Conservation (phyloP, 2,113 vertebrate species). For the Aptenodytes patagonicus region DNA sequence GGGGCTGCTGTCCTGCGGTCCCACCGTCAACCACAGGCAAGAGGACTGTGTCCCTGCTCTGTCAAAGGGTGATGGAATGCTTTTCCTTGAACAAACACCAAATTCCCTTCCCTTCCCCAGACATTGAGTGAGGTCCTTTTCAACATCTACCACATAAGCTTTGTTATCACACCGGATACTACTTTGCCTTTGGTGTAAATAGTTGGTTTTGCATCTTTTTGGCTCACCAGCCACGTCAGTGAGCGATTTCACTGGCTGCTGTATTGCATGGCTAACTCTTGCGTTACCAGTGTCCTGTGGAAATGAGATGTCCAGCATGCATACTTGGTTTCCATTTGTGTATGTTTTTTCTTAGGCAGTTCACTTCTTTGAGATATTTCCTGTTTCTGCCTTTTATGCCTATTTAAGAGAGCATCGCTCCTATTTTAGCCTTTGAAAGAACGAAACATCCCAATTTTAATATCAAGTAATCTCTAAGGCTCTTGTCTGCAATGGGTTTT, state of each 20-base stretch:
- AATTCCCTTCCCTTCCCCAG: not conserved
- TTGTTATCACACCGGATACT: not conserved
- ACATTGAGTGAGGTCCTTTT: not conserved
- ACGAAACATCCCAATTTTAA: not conserved
- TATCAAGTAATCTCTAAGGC: not conserved
- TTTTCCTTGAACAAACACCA: not conserved
- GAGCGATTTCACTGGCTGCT: not conserved
- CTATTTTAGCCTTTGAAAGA: not conserved
- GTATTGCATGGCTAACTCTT: not conserved
- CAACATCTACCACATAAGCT: not conserved
- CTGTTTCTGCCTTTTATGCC: not conserved
- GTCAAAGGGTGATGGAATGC: not conserved
- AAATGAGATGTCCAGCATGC: not conserved
- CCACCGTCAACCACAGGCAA: not conserved
- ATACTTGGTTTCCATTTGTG: not conserved
- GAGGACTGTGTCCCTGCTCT: not conserved
- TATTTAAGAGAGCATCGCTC: not conserved
- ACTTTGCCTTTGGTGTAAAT: not conserved
- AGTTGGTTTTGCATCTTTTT: not conserved
- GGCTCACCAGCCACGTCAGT: not conserved
- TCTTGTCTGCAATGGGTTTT: not conserved
- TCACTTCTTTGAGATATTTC: not conserved
- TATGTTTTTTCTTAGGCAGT: not conserved
- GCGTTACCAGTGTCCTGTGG: not conserved
- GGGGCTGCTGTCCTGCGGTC: not conserved